Evolutionary conservation across 1,140 invertebrate species (phyloP), one percentile per base, ranked within the genome.

Genomic region (Drosophila repleta): DNA sequence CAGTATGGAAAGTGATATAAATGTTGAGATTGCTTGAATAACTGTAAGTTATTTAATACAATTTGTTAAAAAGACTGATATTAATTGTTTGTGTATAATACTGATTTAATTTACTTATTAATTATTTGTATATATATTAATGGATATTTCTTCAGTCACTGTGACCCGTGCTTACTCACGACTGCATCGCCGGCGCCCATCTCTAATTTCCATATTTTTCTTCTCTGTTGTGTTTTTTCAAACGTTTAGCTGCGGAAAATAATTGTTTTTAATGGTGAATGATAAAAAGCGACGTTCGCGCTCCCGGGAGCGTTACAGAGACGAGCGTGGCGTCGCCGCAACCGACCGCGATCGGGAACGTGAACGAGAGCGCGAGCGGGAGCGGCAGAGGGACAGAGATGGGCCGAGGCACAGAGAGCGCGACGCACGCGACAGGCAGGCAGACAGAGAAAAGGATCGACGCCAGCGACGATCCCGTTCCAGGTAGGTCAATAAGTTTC

Each of bases 241-340:
- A 74, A 74, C 71, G 71, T 74, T 69, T 74, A 20, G 13, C 8
- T 29, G 39, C 29, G 3, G 13, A 39, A 55, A 55, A 5, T n/a
- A 17, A 18, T n/a, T 60, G 2, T 7, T 35, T 26, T 53, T 66
- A 61, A 93, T 93, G 93, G 93, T 83, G 5, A 92, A 91, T 68
- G 93, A 94, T 62, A 93, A 93, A 78, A 93, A 93, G 65, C 87
- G 93, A 13, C 89, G 93, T 11, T 93, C 93, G 4, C 90, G 93
- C 51, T 93, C 93, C 21, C 91, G 92, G 21, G 93, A 94, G 64
- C 80, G 93, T 11, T 74, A 73, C 17, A 74, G 90, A 24, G 80
- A 79, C 10, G 79, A 88, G 6, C 82, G 88, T 6, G 39, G 35
- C 4, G 51, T 21, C 10, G 15, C 6, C n/a, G 45, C 69, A 39